These are phyloP conservation scores for Myotis davidii DNA, from an alignment of 2,113 vertebrate species.

Conservation along the genomic window DNA sequence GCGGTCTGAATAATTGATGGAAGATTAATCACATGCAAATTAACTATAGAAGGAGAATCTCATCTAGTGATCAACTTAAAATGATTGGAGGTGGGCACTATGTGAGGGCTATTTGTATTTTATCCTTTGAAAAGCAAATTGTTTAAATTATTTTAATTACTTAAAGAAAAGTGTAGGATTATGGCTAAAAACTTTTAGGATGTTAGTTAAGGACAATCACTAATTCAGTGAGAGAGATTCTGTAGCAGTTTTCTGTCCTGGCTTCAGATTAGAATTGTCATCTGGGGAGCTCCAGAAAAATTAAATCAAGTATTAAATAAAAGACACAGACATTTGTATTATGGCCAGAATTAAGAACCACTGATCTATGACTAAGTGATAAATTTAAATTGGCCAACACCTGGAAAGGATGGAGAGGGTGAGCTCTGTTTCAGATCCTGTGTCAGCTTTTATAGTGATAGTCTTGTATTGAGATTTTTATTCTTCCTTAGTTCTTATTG, in stretches of 20 bases:
- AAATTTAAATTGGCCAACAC: neutral
- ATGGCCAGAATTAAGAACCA: slow-evolving; percentile 10
- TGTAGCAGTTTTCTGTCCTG: neutral
- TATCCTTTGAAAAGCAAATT: slow-evolving; percentile 9
- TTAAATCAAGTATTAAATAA: slow-evolving; percentile 44
- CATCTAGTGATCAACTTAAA: slow-evolving; percentile 46
- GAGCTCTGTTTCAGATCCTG: neutral
- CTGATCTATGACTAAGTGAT: neutral
- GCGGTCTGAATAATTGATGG: neutral
- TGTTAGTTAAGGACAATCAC: neutral
- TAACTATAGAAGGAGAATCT: slow-evolving; percentile 17
- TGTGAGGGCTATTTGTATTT: slow-evolving; percentile 1
- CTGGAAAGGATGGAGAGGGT: neutral
- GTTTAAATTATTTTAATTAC: slow-evolving; percentile 31
- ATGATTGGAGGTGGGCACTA: neutral
- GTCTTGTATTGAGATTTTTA: neutral
- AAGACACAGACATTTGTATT: neutral
- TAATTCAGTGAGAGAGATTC: neutral
- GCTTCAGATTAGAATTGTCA: slow-evolving; percentile 36
- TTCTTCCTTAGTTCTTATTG: slow-evolving; percentile 11
- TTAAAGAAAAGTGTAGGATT: neutral
- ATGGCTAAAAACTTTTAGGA: neutral
- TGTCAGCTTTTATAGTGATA: neutral
- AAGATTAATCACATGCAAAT: neutral
- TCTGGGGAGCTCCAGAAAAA: slow-evolving; percentile 2